Evolutionary conservation across 1,140 invertebrate species (phyloP).

Genomic region (Drosophila orena): DNA sequence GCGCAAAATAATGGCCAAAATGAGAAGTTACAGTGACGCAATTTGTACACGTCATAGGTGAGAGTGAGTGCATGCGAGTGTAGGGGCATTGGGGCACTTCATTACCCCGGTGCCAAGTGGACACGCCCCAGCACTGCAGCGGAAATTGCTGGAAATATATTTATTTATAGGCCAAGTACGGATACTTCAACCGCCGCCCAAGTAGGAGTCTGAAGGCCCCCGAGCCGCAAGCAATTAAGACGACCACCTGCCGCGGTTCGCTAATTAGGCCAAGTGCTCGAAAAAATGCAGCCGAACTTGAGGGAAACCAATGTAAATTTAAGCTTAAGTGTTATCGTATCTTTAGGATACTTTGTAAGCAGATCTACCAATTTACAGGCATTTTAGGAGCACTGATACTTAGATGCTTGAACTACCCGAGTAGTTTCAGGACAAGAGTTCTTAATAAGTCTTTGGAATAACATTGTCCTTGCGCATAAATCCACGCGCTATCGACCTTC

Average conservation of each 20-base stretch:
- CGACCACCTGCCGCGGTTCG: conserved; percentile 3
- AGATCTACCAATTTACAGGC: too few species aligned
- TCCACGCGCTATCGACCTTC: not conserved
- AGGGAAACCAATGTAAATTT: not conserved
- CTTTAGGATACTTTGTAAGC: not conserved
- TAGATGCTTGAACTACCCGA: too few species aligned
- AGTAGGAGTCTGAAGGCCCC: conserved; percentile 26
- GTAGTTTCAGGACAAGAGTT: too few species aligned
- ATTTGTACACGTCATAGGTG: conserved; percentile 57
- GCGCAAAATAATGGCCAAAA: conserved; percentile 62
- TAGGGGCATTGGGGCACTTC: conserved; percentile 37
- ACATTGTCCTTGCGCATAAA: not conserved
- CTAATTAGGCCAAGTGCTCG: conserved; percentile 27
- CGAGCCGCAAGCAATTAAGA: conserved; percentile 36
- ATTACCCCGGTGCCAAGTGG: conserved; percentile 46
- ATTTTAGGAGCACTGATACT: too few species aligned
- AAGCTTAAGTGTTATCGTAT: not conserved
- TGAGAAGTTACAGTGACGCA: conserved; percentile 72
- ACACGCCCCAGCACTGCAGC: conserved; percentile 40
- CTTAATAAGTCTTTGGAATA: too few species aligned
- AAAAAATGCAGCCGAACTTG: not conserved
- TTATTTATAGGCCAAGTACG: conserved; percentile 50
- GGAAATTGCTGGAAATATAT: conserved; percentile 60
- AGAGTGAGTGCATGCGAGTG: conserved; percentile 33
- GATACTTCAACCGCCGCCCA: conserved; percentile 7